phyloP scores from a whole-genome alignment of 2,888 invertebrate genomes.

The Pyrochroa serraticornis region DNA sequence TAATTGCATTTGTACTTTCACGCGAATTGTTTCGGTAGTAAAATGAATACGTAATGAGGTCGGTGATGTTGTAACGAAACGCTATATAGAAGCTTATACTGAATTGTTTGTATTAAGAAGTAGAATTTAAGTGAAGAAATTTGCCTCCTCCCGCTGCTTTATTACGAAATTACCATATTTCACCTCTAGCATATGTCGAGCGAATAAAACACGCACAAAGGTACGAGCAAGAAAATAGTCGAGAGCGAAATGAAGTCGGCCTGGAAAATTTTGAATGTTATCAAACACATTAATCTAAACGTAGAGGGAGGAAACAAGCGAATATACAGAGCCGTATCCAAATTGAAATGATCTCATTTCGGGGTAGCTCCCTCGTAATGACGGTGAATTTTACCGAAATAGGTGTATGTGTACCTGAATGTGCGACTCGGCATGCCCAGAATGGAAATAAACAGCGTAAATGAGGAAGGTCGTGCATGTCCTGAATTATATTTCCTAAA shows the following conservation, averaged over 20 bases:
- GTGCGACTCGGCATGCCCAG: conserved; percentile 17
- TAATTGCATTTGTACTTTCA: no score
- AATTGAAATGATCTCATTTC: conserved; percentile 34
- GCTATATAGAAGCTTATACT: no score
- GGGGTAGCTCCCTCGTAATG: conserved; percentile 28
- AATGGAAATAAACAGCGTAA: conserved; percentile 28
- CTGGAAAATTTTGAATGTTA: conserved; percentile 33
- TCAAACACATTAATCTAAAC: conserved; percentile 31
- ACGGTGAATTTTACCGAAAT: conserved; percentile 28
- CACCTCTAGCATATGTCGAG: conserved; percentile 11
- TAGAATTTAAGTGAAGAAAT: conserved; percentile 1
- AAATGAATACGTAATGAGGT: no score
- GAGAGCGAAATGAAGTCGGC: conserved; percentile 19
- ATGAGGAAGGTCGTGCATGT: conserved; percentile 28
- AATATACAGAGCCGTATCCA: conserved; percentile 30
- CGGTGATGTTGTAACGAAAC: no score
- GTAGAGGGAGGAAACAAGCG: conserved; percentile 28
- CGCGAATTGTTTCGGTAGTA: no score
- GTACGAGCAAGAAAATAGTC: conserved; percentile 14
- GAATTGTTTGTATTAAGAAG: background rate
- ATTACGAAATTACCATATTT: conserved; percentile 12
- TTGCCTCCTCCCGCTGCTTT: background rate
- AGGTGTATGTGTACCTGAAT: conserved; percentile 30
- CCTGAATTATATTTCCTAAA: conserved; percentile 28
- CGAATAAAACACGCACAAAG: conserved; percentile 16